Evolutionary conservation across 23 tunicate genomes (phyloP).

Genomic region (Clavelina lepadiformis): DNA sequence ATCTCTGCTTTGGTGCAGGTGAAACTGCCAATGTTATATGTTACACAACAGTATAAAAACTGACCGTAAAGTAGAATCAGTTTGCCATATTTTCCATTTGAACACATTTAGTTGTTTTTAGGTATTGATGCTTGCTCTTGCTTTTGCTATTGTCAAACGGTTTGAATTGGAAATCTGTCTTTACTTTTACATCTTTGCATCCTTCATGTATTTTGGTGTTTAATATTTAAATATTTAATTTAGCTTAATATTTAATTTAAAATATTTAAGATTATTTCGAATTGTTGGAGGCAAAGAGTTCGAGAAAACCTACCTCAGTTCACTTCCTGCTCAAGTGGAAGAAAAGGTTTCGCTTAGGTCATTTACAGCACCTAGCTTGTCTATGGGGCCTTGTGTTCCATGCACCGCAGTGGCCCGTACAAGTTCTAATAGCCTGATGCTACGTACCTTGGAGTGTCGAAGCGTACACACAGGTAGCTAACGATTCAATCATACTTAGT

Average conservation of each 20-base stretch:
- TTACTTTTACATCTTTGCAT: too few relatives aligned
- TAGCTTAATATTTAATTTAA: too few relatives aligned
- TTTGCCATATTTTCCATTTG: too few relatives aligned
- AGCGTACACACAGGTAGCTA: conserved; percentile 63
- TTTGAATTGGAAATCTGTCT: too few relatives aligned
- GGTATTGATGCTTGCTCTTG: too few relatives aligned
- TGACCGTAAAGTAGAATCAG: too few relatives aligned
- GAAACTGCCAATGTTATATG: too few relatives aligned
- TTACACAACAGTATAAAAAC: too few relatives aligned
- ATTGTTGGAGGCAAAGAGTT: conserved; percentile 71
- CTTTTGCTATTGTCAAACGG: too few relatives aligned
- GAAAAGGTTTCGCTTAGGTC: background rate
- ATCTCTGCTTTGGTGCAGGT: conserved; percentile 71
- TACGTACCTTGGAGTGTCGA: conserved; percentile 63
- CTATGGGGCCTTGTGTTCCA: background rate
- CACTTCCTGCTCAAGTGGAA: background rate
- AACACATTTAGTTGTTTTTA: too few relatives aligned
- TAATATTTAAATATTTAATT: too few relatives aligned
- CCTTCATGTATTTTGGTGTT: too few relatives aligned
- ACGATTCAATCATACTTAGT: background rate
- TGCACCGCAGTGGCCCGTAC: background rate
- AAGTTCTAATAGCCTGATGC: conserved; percentile 18
- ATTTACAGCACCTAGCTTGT: background rate
- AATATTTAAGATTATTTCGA: conserved; percentile 40
- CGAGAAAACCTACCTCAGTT: conserved; percentile 13